Base-by-base conservation (phyloP, 2,797 vertebrate species). In the Poeciliopsis presidionis region DNA sequence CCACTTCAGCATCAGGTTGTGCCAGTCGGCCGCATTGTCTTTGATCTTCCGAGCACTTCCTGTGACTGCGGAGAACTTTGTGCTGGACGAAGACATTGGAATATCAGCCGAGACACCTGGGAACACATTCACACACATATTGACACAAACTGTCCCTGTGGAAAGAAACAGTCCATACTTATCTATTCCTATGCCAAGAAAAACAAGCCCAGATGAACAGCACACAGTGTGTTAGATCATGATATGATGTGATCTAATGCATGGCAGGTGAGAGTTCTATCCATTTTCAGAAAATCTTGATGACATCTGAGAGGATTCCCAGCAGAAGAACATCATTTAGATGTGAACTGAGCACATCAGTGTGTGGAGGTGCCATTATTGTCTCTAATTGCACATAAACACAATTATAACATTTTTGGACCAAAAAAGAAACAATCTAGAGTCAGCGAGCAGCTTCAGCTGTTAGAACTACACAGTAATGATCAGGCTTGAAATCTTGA, bases 1-100 rank as follows among this genome's bases (percentile, higher is more conserved):
- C 98, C 98, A 99, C 80, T 95, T 96, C 84, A 96, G 86, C 81
- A 97, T 96, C 85, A 98, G 94, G 90, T 99, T 99, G 87, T 98
- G 97, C 97, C 97, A 99, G 75, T 99, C 97, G 0, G 97, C 98
- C 0, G 97, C 97, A 39, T 97, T 97, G 90, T 99, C 98, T 91
- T 96, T 98, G 81, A 99, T 89, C 92, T 97, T 99, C 72, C 98
- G 95, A 8, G 94, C 95, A 78, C 96, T 98, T 93, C 96, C 96
- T 41, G 96, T 95, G 53, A 97, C 89, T 6, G 94, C 94, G 14
- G 95, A 88, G 20, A 39, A 81, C 85, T 91, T 94, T 84, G 95
- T 96, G 88, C 95, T 96, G 43, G 82, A 82, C 67, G 94, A 92
- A 12, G 70, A 70, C 65, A 73, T 79, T 2, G 77, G 85, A 57